phyloP scores from a whole-genome alignment of 1,140 invertebrate genomes.

The Galleria mellonella region DNA sequence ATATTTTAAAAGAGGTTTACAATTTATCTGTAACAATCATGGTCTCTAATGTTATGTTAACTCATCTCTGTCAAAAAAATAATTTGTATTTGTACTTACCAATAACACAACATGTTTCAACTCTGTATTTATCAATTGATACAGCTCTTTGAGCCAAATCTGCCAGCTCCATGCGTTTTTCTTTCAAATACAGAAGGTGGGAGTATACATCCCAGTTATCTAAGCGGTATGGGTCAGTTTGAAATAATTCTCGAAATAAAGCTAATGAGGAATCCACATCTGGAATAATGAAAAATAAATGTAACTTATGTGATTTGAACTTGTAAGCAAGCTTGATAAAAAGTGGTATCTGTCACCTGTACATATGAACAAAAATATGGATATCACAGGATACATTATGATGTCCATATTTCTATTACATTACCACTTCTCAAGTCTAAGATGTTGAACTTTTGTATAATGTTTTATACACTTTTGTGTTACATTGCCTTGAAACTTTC shows the following conservation, averaged over 20 bases:
- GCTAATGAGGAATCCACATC: conserved; percentile 93
- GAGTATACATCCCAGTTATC: conserved; percentile 98
- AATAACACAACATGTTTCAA: conserved; percentile 98
- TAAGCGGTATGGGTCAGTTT: conserved; percentile 92
- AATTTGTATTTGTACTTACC: conserved; percentile 81
- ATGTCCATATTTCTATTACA: too few species aligned
- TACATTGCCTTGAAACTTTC: too few species aligned
- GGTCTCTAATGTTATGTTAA: too few species aligned
- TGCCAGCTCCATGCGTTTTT: conserved; percentile 93
- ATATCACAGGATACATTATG: too few species aligned
- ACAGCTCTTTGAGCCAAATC: conserved; percentile 94
- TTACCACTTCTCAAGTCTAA: too few species aligned
- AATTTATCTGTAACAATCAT: too few species aligned
- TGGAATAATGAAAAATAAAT: conserved; percentile 58
- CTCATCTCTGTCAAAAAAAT: too few species aligned
- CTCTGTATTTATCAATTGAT: conserved; percentile 96
- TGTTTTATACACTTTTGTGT: too few species aligned
- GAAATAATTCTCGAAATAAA: conserved; percentile 87
- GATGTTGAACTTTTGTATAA: too few species aligned
- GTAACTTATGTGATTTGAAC: not conserved
- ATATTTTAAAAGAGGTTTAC: too few species aligned
- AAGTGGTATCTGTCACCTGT: too few species aligned
- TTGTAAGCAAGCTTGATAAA: not conserved
- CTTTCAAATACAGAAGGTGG: conserved; percentile 96
- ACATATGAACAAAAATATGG: too few species aligned